A percentile compares a stretch with the other conserved stretches of the same genome.
Evolutionary conservation across 2,888 invertebrate species (phyloP).

Genomic region (Drosophila atroscutellata): DNA sequence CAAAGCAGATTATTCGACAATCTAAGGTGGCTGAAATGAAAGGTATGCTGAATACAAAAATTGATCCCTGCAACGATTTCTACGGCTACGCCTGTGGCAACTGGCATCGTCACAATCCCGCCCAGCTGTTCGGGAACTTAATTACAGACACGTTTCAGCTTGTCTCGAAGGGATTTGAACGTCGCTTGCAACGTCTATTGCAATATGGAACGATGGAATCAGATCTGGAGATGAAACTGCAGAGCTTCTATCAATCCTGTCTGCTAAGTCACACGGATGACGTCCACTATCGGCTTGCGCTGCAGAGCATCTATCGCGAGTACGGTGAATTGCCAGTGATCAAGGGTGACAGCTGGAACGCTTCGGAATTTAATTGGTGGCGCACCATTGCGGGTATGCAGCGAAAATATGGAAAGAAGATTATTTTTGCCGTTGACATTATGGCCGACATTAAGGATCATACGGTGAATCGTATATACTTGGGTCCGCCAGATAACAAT

Average conservation of each 20-base stretch:
- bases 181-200: slow-evolving; percentile 57
- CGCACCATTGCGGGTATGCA: slow-evolving; percentile 69
- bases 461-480: slow-evolving; percentile 67
- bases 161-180: slow-evolving; percentile 69
- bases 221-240: slow-evolving; percentile 66
- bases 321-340: slow-evolving; percentile 71
- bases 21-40: slow-evolving; percentile 90
- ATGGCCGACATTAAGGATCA: slow-evolving; percentile 69
- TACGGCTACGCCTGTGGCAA: slow-evolving; percentile 94
- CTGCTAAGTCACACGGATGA: slow-evolving; percentile 43
- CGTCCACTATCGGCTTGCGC: slow-evolving; percentile 54
- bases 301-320: slow-evolving; percentile 61
- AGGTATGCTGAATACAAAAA: slow-evolving; percentile 89
- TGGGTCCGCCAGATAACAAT: slow-evolving; percentile 57
- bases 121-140: slow-evolving; percentile 56
- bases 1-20: slow-evolving; percentile 86
- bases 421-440: slow-evolving; percentile 72
- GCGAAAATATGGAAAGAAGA: slow-evolving; percentile 70
- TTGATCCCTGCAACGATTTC: slow-evolving; percentile 92
- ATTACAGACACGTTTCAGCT: slow-evolving; percentile 70
- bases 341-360: slow-evolving; percentile 56
- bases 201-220: slow-evolving; percentile 22
- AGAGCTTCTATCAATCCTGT: slow-evolving; percentile 79
- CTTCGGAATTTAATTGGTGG: slow-evolving; percentile 77
- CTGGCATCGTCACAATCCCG: slow-evolving; percentile 86